phyloP scores from a whole-genome alignment of 1,140 invertebrate genomes.

The Panagrolaimus sp. region DNA sequence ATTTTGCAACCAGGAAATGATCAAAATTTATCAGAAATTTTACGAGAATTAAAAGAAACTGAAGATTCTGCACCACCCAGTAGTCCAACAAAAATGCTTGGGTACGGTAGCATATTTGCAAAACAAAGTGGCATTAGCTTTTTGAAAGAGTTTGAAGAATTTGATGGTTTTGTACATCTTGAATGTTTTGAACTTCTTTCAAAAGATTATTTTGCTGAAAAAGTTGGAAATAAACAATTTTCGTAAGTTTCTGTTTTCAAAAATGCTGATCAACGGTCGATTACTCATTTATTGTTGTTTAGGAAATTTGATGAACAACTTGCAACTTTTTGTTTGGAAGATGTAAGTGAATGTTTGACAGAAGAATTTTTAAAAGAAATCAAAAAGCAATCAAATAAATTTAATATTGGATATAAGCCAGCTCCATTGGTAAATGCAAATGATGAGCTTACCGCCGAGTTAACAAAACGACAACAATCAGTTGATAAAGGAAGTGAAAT shows the following conservation, averaged over 20 bases:
- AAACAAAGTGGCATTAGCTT: slow-evolving; percentile 27
- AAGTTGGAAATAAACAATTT: slow-evolving; percentile 4
- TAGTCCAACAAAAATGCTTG: slow-evolving; percentile 12
- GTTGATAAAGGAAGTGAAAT: slow-evolving; percentile 27
- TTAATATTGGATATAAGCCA: slow-evolving; percentile 34
- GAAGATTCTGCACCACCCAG: not conserved
- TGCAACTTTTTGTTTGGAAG: slow-evolving; percentile 32
- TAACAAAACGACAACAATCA: slow-evolving; percentile 8
- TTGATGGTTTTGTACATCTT: slow-evolving; percentile 41
- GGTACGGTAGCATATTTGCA: slow-evolving; percentile 27
- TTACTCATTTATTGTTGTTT: slow-evolving; percentile 7
- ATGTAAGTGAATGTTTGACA: slow-evolving; percentile 35
- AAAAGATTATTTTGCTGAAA: slow-evolving; percentile 14
- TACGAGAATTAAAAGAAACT: slow-evolving; percentile 30
- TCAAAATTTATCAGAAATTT: slow-evolving; percentile 38
- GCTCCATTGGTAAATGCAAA: slow-evolving; percentile 22
- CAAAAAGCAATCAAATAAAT: slow-evolving; percentile 19
- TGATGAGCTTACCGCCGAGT: slow-evolving; percentile 12
- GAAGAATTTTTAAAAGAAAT: slow-evolving; percentile 34
- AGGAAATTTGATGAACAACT: slow-evolving; percentile 35
- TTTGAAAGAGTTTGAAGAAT: slow-evolving; percentile 31
- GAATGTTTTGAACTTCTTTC: slow-evolving; percentile 40
- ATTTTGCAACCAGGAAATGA: slow-evolving; percentile 8
- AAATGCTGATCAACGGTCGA: not conserved
- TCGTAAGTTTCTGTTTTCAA: slow-evolving; percentile 6